These are phyloP conservation scores for Phragmatobia fuliginosa DNA, from an alignment of 2,888 invertebrate species.

Conservation along the genomic window DNA sequence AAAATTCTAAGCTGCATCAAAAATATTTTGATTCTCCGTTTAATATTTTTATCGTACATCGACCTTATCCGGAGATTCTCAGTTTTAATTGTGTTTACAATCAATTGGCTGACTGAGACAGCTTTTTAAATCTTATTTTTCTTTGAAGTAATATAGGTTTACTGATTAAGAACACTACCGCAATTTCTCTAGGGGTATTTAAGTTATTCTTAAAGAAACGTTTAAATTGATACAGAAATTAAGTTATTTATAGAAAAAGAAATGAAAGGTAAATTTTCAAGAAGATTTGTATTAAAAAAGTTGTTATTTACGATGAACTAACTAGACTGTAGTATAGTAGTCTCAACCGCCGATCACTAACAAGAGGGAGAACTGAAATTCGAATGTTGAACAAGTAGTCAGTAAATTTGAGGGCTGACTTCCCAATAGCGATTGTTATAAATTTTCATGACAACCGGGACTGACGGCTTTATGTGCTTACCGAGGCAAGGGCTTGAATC, in stretches of 20 bases:
- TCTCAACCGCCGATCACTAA: too few species aligned
- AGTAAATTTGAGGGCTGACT: too few species aligned
- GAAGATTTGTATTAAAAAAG: not conserved
- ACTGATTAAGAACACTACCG: not conserved
- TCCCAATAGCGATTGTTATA: too few species aligned
- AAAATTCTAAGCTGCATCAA: conserved; percentile 36
- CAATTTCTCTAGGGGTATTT: not conserved
- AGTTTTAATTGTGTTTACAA: conserved; percentile 21
- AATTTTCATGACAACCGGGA: too few species aligned
- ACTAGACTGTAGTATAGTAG: too few species aligned
- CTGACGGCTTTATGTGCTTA: too few species aligned
- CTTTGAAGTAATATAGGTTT: conserved; percentile 2
- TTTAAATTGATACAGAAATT: not conserved
- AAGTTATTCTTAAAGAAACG: not conserved
- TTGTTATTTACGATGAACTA: not conserved
- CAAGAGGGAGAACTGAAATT: too few species aligned
- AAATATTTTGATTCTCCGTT: conserved; percentile 22
- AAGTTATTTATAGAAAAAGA: too few species aligned
- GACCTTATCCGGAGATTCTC: conserved; percentile 1
- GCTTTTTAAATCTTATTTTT: conserved; percentile 3
- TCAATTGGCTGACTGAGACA: conserved; percentile 15
- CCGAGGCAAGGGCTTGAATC: too few species aligned
- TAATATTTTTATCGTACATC: conserved; percentile 19
- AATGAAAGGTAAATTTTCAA: not conserved
- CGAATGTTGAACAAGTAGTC: too few species aligned